phyloP scores from a whole-genome alignment of 2,797 vertebrate species.

The Mormyrus proboscirostris region DNA sequence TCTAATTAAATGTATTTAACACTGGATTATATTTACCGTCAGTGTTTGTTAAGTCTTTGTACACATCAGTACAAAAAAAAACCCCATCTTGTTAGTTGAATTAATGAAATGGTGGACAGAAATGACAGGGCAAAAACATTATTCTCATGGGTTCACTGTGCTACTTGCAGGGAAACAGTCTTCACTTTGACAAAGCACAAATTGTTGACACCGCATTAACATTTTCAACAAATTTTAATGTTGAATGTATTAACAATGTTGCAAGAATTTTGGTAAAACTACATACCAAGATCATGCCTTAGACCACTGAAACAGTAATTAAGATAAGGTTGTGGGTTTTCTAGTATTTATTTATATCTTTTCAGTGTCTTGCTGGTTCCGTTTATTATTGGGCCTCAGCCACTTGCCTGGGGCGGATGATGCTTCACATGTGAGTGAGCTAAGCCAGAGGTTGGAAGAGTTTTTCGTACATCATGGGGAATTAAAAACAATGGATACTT shows the following conservation, averaged over 20 bases:
- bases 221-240: not conserved
- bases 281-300: not conserved
- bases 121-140: not conserved
- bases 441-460: constrained; percentile 35
- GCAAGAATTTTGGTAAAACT: not conserved
- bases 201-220: not conserved
- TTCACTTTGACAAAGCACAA: not conserved
- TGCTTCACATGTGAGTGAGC: constrained; percentile 43
- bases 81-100: not conserved
- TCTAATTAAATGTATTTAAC: not conserved
- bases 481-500: constrained; percentile 42
- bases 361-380: not conserved
- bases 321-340: not conserved
- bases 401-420: constrained; percentile 37
- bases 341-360: not conserved
- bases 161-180: not conserved
- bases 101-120: not conserved
- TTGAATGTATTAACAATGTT: not conserved
- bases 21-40: not conserved
- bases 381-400: constrained; percentile 34
- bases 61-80: not conserved
- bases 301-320: not conserved
- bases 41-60: not conserved
- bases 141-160: not conserved
- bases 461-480: constrained; percentile 63